Conservation (phyloP, 2,888 invertebrate genomes). For the Phytoseiulus persimilis region DNA sequence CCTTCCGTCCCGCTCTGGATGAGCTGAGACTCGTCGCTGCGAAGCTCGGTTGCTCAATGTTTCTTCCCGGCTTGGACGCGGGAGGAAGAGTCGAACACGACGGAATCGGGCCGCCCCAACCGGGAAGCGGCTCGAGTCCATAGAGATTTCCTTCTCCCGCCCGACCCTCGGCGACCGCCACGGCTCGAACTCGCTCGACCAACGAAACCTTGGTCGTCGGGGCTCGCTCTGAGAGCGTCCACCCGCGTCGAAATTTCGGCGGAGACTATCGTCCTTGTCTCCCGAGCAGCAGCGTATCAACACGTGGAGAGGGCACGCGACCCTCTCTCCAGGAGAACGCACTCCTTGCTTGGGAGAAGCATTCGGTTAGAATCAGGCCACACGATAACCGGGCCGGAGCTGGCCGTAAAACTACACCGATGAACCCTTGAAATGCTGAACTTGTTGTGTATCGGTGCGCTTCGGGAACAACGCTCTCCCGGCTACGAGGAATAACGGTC, state of each 20-base stretch:
- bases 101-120: too few relatives aligned
- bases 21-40: too few relatives aligned
- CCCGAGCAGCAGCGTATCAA: conserved; percentile 33
- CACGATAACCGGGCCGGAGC: neutral
- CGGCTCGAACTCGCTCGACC: neutral
- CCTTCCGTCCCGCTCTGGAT: too few relatives aligned
- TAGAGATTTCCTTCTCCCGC: too few relatives aligned
- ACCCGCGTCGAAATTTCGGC: neutral
- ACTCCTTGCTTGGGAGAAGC: neutral
- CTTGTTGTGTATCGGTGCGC: neutral
- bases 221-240: neutral
- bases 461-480: neutral
- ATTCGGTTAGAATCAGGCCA: neutral
- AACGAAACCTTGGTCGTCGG: neutral
- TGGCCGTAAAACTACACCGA: neutral
- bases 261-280: conserved; percentile 5
- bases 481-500: neutral
- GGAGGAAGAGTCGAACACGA: too few relatives aligned
- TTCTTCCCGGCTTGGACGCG: too few relatives aligned
- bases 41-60: too few relatives aligned
- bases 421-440: neutral
- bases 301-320: conserved; percentile 37
- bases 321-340: conserved; percentile 26
- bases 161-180: neutral
- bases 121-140: too few relatives aligned